Conservation (phyloP, 2,888 invertebrate species). For the Rotaria sp. region DNA sequence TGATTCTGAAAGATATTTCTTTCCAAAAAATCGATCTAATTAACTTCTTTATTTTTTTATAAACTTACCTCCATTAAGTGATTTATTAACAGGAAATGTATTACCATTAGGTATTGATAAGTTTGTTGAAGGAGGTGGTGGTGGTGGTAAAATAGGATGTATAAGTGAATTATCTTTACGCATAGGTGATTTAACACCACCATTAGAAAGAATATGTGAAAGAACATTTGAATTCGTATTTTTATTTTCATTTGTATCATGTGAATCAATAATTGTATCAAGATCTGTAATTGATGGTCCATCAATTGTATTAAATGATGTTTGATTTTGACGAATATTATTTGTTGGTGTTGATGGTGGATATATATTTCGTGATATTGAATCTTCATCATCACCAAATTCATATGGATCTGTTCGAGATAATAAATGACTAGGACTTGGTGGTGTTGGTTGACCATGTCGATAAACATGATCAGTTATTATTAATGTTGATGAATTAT, state of each 20-base stretch:
- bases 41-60: too few species aligned
- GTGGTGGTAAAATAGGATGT: not conserved
- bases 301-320: not conserved
- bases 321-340: not conserved
- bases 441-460: constrained; percentile 19
- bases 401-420: not conserved
- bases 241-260: constrained; percentile 22
- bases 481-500: not conserved
- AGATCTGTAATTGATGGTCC: not conserved
- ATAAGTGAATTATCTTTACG: not conserved
- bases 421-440: constrained; percentile 18
- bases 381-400: constrained; percentile 16
- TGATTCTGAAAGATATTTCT: too few species aligned
- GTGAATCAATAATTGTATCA: constrained; percentile 13
- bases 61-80: not conserved
- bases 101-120: not conserved
- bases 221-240: not conserved
- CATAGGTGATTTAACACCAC: not conserved
- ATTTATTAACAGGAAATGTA: not conserved
- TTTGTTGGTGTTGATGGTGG: not conserved
- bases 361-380: not conserved
- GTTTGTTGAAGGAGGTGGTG: not conserved
- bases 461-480: constrained; percentile 19
- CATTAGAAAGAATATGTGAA: not conserved
- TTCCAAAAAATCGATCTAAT: too few species aligned